These are phyloP conservation scores for Scolopax mira DNA, from an alignment of 2,113 vertebrate species.

Conservation along the genomic window DNA sequence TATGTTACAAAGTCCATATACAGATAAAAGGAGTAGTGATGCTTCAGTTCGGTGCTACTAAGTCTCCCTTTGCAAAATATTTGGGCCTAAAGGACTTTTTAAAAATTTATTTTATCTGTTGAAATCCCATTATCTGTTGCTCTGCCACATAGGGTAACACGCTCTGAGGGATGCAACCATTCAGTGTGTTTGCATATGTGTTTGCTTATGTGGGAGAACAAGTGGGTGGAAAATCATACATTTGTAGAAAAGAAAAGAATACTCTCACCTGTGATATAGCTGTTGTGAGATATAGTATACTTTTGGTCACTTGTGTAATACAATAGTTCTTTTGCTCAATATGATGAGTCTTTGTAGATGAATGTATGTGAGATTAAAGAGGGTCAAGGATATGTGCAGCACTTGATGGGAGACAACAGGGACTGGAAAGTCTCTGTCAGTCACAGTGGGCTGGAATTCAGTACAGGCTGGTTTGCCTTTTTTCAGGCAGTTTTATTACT, in stretches of 20 bases:
- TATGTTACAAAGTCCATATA: not conserved
- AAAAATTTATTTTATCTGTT: not conserved
- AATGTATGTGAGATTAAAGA: not conserved
- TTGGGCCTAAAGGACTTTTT: not conserved
- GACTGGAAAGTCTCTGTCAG: not conserved
- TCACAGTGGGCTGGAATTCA: not conserved
- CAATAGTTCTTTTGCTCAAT: not conserved
- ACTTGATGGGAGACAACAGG: not conserved
- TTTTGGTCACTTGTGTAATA: not conserved
- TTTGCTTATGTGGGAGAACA: not conserved
- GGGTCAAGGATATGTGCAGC: not conserved
- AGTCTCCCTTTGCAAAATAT: not conserved
- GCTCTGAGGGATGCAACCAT: not conserved
- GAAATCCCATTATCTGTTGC: not conserved
- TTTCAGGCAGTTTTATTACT: not conserved
- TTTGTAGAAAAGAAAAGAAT: not conserved
- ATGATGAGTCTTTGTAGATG: not conserved
- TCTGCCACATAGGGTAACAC: rapidly evolving
- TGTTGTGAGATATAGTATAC: not conserved
- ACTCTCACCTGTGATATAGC: not conserved
- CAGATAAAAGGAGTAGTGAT: not conserved
- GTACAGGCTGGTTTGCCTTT: not conserved
- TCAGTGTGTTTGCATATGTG: not conserved
- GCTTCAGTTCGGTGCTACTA: not conserved
- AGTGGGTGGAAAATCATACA: not conserved